Percentiles rank a stretch among this genome's conserved stretches.
Evolutionary conservation across 1,140 invertebrate genomes (phyloP).

Genomic region (Drosophila virilis): DNA sequence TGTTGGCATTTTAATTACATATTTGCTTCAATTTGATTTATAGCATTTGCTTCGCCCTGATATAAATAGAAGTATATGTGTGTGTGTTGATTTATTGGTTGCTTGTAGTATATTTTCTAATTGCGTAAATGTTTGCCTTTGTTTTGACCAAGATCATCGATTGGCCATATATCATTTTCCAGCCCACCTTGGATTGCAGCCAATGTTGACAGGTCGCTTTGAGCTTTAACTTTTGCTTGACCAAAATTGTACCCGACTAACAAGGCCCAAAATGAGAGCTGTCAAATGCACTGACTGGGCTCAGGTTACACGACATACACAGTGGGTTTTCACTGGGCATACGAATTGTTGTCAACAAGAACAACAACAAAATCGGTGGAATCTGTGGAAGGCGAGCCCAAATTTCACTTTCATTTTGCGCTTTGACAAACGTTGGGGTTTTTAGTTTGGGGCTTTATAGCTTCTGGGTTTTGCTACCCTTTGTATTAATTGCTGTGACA

Average conservation of each 20-base stretch:
- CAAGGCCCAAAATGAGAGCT: constrained; percentile 13
- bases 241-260: not conserved
- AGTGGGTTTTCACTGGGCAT: constrained; percentile 30
- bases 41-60: not conserved
- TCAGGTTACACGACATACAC: not conserved
- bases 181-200: constrained; percentile 10
- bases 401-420: constrained; percentile 47
- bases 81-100: constrained; percentile 33
- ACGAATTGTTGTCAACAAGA: constrained; percentile 24
- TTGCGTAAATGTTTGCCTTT: constrained; percentile 39
- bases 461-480: not conserved
- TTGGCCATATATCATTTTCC: constrained; percentile 20
- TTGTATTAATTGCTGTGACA: constrained; percentile 59
- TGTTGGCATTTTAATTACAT: constrained; percentile 26
- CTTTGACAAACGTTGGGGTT: constrained; percentile 20
- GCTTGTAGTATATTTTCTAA: constrained; percentile 27
- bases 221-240: not conserved
- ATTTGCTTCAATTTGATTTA: constrained; percentile 37
- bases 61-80: not conserved
- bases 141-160: constrained; percentile 27
- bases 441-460: not conserved
- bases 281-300: constrained; percentile 12
- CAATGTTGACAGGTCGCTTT: constrained; percentile 15
- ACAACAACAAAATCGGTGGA: not conserved
- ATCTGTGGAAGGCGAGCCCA: not conserved